Base-by-base conservation (phyloP, 1,140 invertebrate species). In the Drosophila busckii region DNA sequence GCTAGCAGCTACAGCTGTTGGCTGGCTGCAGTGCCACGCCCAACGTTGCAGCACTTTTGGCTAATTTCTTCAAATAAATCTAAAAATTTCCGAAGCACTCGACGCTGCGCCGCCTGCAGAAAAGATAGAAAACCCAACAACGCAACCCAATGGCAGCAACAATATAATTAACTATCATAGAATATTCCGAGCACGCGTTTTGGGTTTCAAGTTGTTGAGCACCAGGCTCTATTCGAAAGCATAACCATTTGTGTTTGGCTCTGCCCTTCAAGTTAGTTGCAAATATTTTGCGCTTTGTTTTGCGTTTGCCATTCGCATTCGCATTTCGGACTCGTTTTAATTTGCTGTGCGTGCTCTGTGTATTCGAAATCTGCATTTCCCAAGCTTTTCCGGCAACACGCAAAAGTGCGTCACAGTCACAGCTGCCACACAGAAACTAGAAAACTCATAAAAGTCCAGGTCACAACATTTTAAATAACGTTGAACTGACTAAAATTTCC, bases 101-200 rank as follows among this genome's bases (percentile, higher is more conserved):
- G n/a, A n/a, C n/a, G n/a, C n/a, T n/a, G n/a, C n/a, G n/a, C n/a
- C n/a, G 13, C 38, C 41, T 37, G 42, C 45, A 62, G 50, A 70
- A 31, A 62, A 17, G 28, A 37, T 23, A 26, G 22, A 45, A 20
- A 42, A 28, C 25, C 17, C 23, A 34, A 13, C 38, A 66, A 42
- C 58, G 55, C 50, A 40, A 48, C 41, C 5, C 31, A 25, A 20
- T 32, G 4, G 4, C 4, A 16, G 31, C 16, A 48, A 48, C 53
- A 48, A 42, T 45, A 75, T 75, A 82, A 82, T 82, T 82, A 82
- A 75, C 75, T 70, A 64, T 71, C 75, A 82, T 82, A 75, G 69
- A 75, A 82, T 82, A 82, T 82, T 60, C 75, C 50, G 54, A 45
- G 46, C 75, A 82, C 75, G 75, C 52, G 44, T 45, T 38, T 54